A percentile compares a stretch with the other conserved stretches of the same genome.
Conservation (phyloP, 2,113 vertebrate species). For the Tichodroma muraria region DNA sequence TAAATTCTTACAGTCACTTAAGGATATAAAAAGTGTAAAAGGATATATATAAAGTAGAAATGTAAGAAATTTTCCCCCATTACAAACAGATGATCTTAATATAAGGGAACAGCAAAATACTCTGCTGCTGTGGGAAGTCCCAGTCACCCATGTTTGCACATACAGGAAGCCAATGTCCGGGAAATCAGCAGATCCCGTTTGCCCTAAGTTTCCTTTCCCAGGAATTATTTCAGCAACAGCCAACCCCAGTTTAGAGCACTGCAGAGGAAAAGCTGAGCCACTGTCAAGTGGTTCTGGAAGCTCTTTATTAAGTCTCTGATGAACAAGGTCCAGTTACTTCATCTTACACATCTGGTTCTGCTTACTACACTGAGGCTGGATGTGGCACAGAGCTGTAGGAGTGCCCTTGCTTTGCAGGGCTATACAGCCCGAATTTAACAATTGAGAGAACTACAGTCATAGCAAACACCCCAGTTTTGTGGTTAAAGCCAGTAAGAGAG, state of each 20-base stretch:
- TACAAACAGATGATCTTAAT: background rate
- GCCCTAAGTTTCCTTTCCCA: background rate
- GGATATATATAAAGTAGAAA: background rate
- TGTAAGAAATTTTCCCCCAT: background rate
- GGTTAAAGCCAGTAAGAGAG: background rate
- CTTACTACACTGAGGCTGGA: background rate
- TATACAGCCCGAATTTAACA: background rate
- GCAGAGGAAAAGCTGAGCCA: background rate
- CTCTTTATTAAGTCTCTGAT: background rate
- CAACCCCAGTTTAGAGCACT: background rate
- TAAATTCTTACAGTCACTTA: background rate
- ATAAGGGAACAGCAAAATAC: background rate
- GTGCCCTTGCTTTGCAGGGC: background rate
- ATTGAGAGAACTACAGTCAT: background rate
- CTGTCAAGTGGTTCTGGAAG: background rate
- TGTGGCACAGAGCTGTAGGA: background rate
- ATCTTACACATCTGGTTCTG: background rate
- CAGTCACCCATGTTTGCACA: background rate
- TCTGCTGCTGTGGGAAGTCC: background rate
- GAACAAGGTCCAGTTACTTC: background rate
- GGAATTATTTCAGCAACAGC: background rate
- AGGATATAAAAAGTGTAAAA: background rate
- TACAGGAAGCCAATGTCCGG: rapidly evolving
- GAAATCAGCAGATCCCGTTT: background rate
- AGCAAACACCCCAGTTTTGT: background rate